Evolutionary conservation across 1,140 invertebrate species (phyloP).

Genomic region (Bactericera cockerelli): DNA sequence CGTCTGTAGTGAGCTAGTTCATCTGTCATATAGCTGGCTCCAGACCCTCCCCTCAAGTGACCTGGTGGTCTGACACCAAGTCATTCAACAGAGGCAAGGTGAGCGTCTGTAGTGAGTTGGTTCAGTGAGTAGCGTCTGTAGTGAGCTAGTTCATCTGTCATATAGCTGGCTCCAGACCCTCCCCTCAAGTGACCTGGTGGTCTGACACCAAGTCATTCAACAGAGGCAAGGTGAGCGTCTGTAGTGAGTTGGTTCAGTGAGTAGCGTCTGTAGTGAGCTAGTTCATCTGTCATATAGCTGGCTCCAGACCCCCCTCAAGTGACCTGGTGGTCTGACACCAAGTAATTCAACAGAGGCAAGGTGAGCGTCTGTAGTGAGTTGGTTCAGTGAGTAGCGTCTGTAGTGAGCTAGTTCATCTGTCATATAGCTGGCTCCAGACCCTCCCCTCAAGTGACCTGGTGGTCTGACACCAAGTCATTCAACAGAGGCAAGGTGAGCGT

Average conservation of each 20-base stretch:
- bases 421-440: no score
- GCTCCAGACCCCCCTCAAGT: conserved; percentile 72
- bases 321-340: conserved; percentile 63
- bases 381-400: no score
- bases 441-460: no score
- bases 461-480: no score
- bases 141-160: conserved; percentile 60
- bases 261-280: conserved; percentile 60
- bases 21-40: conserved; percentile 67
- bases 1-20: conserved; percentile 57
- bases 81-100: conserved; percentile 56
- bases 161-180: conserved; percentile 64
- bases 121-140: conserved; percentile 57
- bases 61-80: conserved; percentile 63
- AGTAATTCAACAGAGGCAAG: conserved; percentile 51
- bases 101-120: conserved; percentile 48
- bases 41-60: conserved; percentile 59
- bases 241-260: conserved; percentile 52
- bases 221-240: conserved; percentile 52
- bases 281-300: conserved; percentile 57
- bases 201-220: conserved; percentile 55
- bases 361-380: no score
- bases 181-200: conserved; percentile 64
- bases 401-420: no score
- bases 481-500: no score